Percentiles rank a stretch among this genome's conserved stretches.
These are phyloP conservation scores for Hirudo medicinalis DNA, from an alignment of 1,140 invertebrate genomes.

Conservation along the genomic window DNA sequence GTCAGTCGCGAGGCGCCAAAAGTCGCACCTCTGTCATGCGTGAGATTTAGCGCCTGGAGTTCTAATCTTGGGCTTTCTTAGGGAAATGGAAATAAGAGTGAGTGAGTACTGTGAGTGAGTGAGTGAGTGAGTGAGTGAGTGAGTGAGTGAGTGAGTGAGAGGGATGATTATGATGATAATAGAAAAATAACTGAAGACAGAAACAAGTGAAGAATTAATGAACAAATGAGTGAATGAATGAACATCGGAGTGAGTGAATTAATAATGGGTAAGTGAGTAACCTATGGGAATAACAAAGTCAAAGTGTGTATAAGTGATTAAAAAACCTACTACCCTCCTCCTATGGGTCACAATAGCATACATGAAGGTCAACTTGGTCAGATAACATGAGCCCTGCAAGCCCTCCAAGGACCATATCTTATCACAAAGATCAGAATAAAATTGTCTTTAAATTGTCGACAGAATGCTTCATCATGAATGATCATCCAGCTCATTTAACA, in stretches of 20 bases:
- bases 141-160: conserved; percentile 19
- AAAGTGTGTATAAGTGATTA: neutral
- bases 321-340: too few relatives aligned
- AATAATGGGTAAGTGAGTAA: conserved; percentile 21
- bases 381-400: too few relatives aligned
- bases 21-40: neutral
- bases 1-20: neutral
- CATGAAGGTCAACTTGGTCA: too few relatives aligned
- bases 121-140: conserved; percentile 20
- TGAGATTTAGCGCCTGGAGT: neutral
- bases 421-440: too few relatives aligned
- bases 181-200: too few relatives aligned
- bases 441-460: too few relatives aligned
- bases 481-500: too few relatives aligned
- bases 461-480: too few relatives aligned
- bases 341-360: too few relatives aligned
- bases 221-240: conserved; percentile 8
- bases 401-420: too few relatives aligned
- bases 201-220: conserved; percentile 12
- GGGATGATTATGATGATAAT: too few relatives aligned
- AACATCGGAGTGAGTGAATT: conserved; percentile 20
- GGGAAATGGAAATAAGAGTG: conserved; percentile 1
- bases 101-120: conserved; percentile 19
- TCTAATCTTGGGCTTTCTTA: neutral
- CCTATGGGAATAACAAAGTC: conserved; percentile 16